Evolutionary conservation across 1,140 invertebrate species (phyloP).

Genomic region (Drosophila hydei): DNA sequence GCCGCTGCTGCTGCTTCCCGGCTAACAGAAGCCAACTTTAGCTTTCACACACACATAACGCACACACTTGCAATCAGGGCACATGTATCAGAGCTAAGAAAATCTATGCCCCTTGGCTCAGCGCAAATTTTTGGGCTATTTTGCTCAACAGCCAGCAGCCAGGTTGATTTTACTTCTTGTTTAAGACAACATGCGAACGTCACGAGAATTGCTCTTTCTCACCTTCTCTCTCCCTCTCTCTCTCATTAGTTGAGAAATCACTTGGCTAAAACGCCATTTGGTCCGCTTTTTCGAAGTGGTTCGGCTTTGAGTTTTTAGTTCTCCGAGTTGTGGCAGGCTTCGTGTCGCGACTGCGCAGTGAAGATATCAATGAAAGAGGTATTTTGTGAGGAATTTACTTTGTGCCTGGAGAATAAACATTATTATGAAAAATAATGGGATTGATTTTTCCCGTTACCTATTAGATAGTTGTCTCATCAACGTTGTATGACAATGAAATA

Average conservation of each 20-base stretch:
- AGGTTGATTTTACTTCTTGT: constrained; percentile 63
- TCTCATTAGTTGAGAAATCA: not conserved
- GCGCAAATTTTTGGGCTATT: constrained; percentile 41
- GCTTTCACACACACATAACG: constrained; percentile 26
- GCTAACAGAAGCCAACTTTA: constrained; percentile 34
- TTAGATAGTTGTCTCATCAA: no score
- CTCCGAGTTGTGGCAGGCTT: not conserved
- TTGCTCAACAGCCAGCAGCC: constrained; percentile 27
- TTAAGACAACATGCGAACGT: constrained; percentile 4
- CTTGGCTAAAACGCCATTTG: constrained; percentile 51
- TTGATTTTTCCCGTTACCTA: not conserved
- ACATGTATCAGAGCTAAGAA: constrained; percentile 47
- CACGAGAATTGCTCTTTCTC: constrained; percentile 9
- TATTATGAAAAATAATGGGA: constrained; percentile 7
- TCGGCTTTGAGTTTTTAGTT: constrained; percentile 35
- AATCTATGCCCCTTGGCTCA: constrained; percentile 41
- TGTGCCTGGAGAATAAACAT: not conserved
- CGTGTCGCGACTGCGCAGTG: constrained; percentile 12
- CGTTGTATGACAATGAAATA: no score
- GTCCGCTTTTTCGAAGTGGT: constrained; percentile 29
- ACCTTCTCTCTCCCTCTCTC: not conserved
- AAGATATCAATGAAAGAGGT: not conserved
- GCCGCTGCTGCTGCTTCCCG: constrained; percentile 15
- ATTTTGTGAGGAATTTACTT: not conserved
- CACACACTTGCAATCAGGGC: not conserved